Percentiles rank a stretch among this genome's conserved stretches.
Conservation (phyloP, 2,797 vertebrate genomes). For the Rhinogobio ventralis region DNA sequence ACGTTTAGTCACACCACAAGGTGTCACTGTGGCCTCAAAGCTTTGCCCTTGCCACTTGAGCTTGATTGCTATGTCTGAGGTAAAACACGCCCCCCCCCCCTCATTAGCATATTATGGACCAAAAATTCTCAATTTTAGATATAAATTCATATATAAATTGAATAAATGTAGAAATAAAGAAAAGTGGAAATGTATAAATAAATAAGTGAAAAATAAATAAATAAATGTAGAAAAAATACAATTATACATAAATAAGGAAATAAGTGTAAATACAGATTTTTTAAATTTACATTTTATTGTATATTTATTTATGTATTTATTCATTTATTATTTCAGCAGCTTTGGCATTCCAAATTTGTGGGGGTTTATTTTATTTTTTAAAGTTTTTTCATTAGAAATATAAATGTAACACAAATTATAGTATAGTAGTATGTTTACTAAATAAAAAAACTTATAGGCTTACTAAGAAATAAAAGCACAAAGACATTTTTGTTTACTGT, state of each 20-base stretch:
- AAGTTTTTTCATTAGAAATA: too few relatives aligned
- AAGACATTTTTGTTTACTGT: too few relatives aligned
- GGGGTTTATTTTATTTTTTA: too few relatives aligned
- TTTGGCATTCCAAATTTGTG: too few relatives aligned
- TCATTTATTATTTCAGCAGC: neutral
- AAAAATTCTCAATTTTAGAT: neutral
- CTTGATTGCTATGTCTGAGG: neutral
- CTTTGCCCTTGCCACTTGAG: neutral
- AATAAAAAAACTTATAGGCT: too few relatives aligned
- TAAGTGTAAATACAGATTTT: neutral
- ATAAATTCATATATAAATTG: too few relatives aligned
- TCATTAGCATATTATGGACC: neutral
- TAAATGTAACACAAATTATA: too few relatives aligned
- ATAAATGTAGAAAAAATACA: neutral
- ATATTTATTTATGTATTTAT: neutral
- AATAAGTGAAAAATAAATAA: neutral
- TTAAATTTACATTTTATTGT: neutral
- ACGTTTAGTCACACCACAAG: neutral
- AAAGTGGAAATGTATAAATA: too few relatives aligned
- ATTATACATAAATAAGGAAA: too few relatives aligned
- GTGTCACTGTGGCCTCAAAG: neutral
- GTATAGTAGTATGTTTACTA: too few relatives aligned
- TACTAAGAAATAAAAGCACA: too few relatives aligned
- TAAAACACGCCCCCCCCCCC: neutral
- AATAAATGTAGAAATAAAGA: too few relatives aligned